Evolutionary conservation across 1,140 invertebrate genomes (phyloP).

Genomic region (Brachionus manjavacas): DNA sequence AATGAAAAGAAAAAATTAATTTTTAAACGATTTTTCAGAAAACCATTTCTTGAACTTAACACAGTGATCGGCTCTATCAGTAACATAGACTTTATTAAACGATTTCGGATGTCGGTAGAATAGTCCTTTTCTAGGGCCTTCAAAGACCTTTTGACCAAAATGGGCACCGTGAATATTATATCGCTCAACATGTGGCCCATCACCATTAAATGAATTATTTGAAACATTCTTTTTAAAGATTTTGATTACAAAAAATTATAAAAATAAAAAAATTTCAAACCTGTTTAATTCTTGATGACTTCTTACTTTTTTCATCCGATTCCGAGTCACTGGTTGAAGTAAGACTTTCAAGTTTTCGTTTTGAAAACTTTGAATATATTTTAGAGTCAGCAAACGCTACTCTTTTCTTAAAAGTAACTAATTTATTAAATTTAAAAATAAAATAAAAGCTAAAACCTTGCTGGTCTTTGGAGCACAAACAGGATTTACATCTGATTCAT

Average conservation of each 20-base stretch:
- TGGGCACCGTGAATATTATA: not conserved
- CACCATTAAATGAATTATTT: not conserved
- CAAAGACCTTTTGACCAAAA: not conserved
- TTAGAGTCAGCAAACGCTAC: not conserved
- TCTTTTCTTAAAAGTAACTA: not conserved
- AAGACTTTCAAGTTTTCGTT: not conserved
- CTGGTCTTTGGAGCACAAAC: not conserved
- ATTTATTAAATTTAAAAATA: not conserved
- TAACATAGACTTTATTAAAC: not conserved
- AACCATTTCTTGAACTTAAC: not conserved
- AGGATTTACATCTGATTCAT: not conserved
- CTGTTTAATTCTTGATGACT: not conserved
- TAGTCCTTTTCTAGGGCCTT: not conserved
- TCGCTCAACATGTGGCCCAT: not conserved
- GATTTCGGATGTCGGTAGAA: not conserved
- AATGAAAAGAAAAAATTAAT: not conserved
- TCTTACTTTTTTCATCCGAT: not conserved
- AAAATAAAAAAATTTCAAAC: not conserved
- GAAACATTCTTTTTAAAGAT: not conserved
- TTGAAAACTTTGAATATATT: not conserved
- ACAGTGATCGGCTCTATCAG: not conserved
- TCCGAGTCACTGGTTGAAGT: not conserved
- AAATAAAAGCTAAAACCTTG: not conserved
- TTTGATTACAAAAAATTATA: not conserved
- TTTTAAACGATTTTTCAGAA: not conserved